Conservation (phyloP, 2,888 invertebrate species). For the Balanococcus diminutus region DNA sequence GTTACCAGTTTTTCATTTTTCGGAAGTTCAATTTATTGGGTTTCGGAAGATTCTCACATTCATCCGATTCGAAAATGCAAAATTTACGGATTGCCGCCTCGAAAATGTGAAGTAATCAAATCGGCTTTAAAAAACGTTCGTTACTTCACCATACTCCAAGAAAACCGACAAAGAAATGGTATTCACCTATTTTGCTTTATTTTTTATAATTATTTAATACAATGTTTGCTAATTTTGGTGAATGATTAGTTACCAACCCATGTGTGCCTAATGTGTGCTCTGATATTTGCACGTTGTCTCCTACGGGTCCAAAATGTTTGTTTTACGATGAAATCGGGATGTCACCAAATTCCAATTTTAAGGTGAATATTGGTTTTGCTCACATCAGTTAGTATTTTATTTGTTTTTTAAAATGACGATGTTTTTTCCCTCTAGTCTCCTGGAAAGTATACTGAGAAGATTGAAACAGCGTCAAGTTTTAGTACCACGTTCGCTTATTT, state of each 20-base stretch:
- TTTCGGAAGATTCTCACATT: constrained; percentile 60
- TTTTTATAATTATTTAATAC: background rate
- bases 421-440: background rate
- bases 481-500: background rate
- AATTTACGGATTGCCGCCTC: constrained; percentile 63
- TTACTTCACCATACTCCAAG: constrained; percentile 63
- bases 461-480: background rate
- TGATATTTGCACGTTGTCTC: background rate
- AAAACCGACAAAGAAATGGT: constrained; percentile 17
- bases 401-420: background rate
- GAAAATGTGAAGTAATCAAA: constrained; percentile 58
- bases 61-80: constrained; percentile 68
- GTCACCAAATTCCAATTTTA: background rate
- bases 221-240: background rate
- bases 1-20: constrained; percentile 62
- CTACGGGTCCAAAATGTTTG: background rate
- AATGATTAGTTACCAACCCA: constrained; percentile 6
- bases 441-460: background rate
- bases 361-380: background rate
- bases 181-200: no score
- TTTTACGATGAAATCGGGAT: background rate
- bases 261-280: background rate
- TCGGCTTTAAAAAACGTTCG: constrained; percentile 63
- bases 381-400: background rate
- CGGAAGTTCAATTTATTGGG: constrained; percentile 79